Evolutionary conservation across 1,140 invertebrate species (phyloP), one percentile per base, ranked within the genome.

Genomic region (Penaeus indicus): DNA sequence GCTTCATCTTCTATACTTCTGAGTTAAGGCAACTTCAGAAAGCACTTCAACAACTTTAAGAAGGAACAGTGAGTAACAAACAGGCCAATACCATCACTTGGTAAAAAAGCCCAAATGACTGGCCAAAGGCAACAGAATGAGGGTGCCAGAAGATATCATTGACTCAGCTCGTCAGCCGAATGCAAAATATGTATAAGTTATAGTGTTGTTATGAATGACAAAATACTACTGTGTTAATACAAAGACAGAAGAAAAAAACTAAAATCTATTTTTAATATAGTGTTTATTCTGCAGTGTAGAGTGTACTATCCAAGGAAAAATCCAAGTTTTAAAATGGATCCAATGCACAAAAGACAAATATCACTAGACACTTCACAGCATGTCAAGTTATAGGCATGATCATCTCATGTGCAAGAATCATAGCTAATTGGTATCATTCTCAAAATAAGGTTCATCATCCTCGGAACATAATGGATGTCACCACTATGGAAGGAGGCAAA

Each of bases 371-470:
- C 93, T n/a, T 93, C 93, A 95, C 95, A 8, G 92, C 92, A 93
- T 96, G 95, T 92, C 92, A 25, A 95, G 92, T n/a, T 1, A 96
- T 89, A 81, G n/a, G 94, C 94, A 92, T 96, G 95, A 61, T 93
- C 92, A 96, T 95, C 92, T 96, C 95, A 92, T 96, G 95, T 27
- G 94, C 94, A 61, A 96, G 91, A 80, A 96, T 92, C 78, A 94
- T 92, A 38, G 93, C 95, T 4, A 96, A 91, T 91, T 96, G 94
- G 92, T 96, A 89, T 95, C 94, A 91, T 93, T 94, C 69, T 93
- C 91, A n/a, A 21, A 94, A 93, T 27, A 95, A 88, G n/a, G 1
- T 94, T 91, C 21, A 96, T 90, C 90, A 95, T 25, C 95, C 95
- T 81, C 93, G 92, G 90, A 94, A 95, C 0, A 96, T 93, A 92